Percentiles rank a stretch among this genome's conserved stretches.
Conservation (phyloP, 2,797 vertebrate genomes). For the Emys orbicularis region DNA sequence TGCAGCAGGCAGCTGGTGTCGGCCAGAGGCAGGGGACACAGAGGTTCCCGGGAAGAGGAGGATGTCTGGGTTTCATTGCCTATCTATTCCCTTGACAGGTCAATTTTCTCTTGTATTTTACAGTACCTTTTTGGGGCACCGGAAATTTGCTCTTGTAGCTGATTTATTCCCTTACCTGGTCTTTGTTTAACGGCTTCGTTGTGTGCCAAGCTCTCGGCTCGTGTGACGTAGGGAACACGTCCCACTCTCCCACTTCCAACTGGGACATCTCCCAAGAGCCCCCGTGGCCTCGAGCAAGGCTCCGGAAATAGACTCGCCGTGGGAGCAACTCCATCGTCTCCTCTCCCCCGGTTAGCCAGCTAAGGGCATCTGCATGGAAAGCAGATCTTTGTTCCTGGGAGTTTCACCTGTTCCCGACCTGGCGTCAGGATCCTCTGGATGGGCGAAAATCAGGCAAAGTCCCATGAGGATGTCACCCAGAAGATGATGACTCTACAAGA, state of each 20-base stretch:
- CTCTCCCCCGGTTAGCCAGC: not conserved
- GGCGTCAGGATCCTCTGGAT: not conserved
- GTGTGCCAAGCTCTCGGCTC: not conserved
- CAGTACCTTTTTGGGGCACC: slow-evolving; percentile 52
- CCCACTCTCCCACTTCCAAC: not conserved
- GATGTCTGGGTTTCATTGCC: not conserved
- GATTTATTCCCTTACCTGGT: slow-evolving; percentile 71
- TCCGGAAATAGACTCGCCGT: not conserved
- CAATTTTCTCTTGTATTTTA: slow-evolving; percentile 75
- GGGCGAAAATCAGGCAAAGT: not conserved
- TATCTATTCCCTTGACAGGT: slow-evolving; percentile 74
- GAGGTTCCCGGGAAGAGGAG: not conserved
- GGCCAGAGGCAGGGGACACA: not conserved
- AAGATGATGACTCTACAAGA: not conserved
- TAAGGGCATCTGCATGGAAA: not conserved
- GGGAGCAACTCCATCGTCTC: not conserved
- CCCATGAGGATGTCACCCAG: not conserved
- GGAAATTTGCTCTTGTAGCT: slow-evolving; percentile 54
- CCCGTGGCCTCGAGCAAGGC: not conserved
- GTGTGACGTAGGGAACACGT: not conserved
- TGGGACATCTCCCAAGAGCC: not conserved
- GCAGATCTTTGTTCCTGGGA: not conserved
- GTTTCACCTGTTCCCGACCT: not conserved
- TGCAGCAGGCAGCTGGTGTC: not conserved
- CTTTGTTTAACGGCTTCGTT: slow-evolving; percentile 53